Evolutionary conservation across 2,888 invertebrate species (phyloP).

Genomic region (Spialia ferax): DNA sequence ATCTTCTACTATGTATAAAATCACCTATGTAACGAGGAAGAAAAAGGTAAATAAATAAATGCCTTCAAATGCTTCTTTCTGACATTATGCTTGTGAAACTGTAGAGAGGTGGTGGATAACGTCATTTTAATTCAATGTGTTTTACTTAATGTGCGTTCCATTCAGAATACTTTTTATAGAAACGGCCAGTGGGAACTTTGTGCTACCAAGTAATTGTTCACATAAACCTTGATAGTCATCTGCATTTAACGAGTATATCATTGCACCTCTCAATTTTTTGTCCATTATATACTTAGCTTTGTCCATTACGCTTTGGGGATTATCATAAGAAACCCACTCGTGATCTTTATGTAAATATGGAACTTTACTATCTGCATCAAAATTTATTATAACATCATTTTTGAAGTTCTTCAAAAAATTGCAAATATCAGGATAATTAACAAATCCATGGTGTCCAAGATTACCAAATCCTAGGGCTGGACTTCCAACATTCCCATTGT

Average conservation of each 20-base stretch:
- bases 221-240: slow-evolving; percentile 91
- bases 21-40: slow-evolving; percentile 77
- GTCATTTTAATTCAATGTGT: neutral
- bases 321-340: slow-evolving; percentile 96
- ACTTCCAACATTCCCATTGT: slow-evolving; percentile 89
- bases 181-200: slow-evolving; percentile 55
- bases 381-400: slow-evolving; percentile 78
- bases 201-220: slow-evolving; percentile 47
- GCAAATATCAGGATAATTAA: slow-evolving; percentile 90
- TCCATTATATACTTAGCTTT: slow-evolving; percentile 90
- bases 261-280: slow-evolving; percentile 91
- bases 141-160: slow-evolving; percentile 2
- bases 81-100: neutral
- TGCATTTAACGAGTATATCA: slow-evolving; percentile 93
- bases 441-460: slow-evolving; percentile 90
- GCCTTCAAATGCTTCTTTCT: slow-evolving; percentile 21
- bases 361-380: slow-evolving; percentile 90
- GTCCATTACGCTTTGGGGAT: slow-evolving; percentile 89
- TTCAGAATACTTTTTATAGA: slow-evolving; percentile 59
- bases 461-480: slow-evolving; percentile 90
- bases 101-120: slow-evolving; percentile 8
- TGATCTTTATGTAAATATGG: slow-evolving; percentile 90
- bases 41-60: slow-evolving; percentile 65
- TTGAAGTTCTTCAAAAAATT: slow-evolving; percentile 85
- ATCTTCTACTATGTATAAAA: slow-evolving; percentile 81